Base-by-base conservation (phyloP, 2,888 invertebrate species). In the Agapetus fuscipes region DNA sequence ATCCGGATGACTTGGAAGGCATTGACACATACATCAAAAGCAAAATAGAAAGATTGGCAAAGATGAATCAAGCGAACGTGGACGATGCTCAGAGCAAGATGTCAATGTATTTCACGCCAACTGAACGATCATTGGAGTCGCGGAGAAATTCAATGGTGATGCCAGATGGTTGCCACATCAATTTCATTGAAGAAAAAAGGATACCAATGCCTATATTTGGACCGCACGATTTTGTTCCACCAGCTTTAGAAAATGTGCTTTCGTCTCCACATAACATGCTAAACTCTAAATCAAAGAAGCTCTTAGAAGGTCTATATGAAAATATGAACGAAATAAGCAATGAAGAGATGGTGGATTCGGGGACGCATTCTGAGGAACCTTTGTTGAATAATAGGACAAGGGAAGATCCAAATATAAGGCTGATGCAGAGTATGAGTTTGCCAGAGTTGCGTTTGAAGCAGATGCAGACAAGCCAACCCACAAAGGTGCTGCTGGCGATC, bases 101-200 rank as follows among this genome's bases (percentile, higher is more conserved):
- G 52, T 83, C 83, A 34, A 74, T 87, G 35, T 88, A 88, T 60
- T 88, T 85, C 62, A 87, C 88, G 32, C 87, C 88, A 9, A 82
- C 82, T 3, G 84, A 83, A 56, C 57, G 78, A 20, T 80, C 80
- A 2, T 51, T 76, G 46, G 60, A 66, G 45, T 71, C 67, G 50
- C 58, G 65, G 30, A 54, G 69, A 9, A 59, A 53, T 51, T 70
- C 70, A 35, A 60, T 61, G 28, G 53, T 53, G 38, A 52, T 70
- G 40, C 71, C 71, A 45, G 74, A 74, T 5, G 74, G 72, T 10
- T 73, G 83, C 47, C 81, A 80, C 57, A 78, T 80, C 43, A 79
- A 79, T 54, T 76, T 77, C 60, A 76, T 79, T 46, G 76, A 77
- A 53, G 55, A 61, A 30, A 20, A 9, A 20, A n/a, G 40, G 3